Percentiles rank a stretch among this genome's conserved stretches.
Evolutionary conservation across 2,888 invertebrate species (phyloP).

Genomic region (Chaetoderma sp.): DNA sequence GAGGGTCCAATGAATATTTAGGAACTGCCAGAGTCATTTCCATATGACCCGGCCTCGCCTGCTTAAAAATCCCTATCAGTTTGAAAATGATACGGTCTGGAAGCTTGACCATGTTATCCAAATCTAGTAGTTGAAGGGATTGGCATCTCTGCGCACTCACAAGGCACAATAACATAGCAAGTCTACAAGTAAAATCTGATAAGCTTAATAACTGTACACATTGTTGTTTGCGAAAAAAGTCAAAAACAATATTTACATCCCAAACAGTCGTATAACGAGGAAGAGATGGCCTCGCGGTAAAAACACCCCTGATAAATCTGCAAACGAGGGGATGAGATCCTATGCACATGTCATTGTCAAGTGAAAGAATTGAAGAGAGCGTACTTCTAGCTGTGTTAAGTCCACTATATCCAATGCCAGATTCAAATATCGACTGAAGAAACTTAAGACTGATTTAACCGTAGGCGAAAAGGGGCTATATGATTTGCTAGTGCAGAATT

Average conservation of each 20-base stretch:
- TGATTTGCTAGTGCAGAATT: slow-evolving; percentile 10
- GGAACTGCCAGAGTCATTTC: neutral
- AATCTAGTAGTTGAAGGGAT: slow-evolving; percentile 13
- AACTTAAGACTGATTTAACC: slow-evolving; percentile 20
- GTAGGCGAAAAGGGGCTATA: slow-evolving; percentile 4
- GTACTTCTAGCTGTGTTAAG: slow-evolving; percentile 28
- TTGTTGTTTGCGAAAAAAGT: slow-evolving; percentile 12
- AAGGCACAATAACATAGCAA: slow-evolving; percentile 29
- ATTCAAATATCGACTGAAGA: slow-evolving; percentile 14
- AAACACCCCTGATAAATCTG: slow-evolving; percentile 25
- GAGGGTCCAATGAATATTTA: neutral
- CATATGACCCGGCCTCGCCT: slow-evolving; percentile 27
- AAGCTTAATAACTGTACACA: slow-evolving; percentile 16
- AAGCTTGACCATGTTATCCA: slow-evolving; percentile 13
- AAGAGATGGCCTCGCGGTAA: slow-evolving; percentile 10
- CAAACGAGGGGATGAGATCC: slow-evolving; percentile 22
- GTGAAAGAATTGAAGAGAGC: slow-evolving; percentile 21
- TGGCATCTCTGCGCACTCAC: slow-evolving; percentile 21
- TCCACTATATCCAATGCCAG: slow-evolving; percentile 17
- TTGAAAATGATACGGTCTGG: slow-evolving; percentile 15
- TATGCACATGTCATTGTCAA: slow-evolving; percentile 6
- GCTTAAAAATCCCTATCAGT: slow-evolving; percentile 26
- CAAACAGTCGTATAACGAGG: slow-evolving; percentile 22
- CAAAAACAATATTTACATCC: slow-evolving; percentile 21
- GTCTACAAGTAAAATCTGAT: slow-evolving; percentile 27